Conservation (phyloP, 2,113 vertebrate genomes). For the Mormyrus iriodes region DNA sequence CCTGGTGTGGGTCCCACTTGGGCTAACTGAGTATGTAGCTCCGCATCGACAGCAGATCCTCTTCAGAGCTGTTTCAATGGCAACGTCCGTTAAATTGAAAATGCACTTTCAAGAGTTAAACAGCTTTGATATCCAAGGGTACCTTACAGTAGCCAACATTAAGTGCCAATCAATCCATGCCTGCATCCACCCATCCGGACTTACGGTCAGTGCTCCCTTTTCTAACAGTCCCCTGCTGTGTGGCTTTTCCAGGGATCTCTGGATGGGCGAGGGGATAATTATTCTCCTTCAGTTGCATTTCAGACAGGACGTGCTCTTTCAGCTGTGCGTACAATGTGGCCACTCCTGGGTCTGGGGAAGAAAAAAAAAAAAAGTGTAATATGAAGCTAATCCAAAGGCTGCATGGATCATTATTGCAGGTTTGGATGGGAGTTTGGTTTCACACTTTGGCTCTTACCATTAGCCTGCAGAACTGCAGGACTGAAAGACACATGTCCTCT, state of each 20-base stretch:
- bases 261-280: conserved; percentile 62
- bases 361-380: neutral
- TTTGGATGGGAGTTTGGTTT: neutral
- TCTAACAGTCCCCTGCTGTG: conserved; percentile 52
- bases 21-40: conserved; percentile 55
- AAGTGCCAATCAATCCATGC: neutral
- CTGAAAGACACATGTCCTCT: conserved; percentile 57
- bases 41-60: conserved; percentile 71
- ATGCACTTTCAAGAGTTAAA: neutral
- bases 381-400: neutral
- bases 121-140: neutral
- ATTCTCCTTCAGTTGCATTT: conserved; percentile 59
- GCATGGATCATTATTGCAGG: neutral
- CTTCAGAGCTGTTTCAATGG: conserved; percentile 52
- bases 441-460: conserved; percentile 40
- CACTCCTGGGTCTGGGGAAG: conserved; percentile 43
- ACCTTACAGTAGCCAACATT: neutral
- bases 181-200: neutral
- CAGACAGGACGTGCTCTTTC: conserved; percentile 63
- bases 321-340: conserved; percentile 56
- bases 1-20: conserved; percentile 55
- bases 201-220: conserved; percentile 40
- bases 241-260: conserved; percentile 53
- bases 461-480: conserved; percentile 35
- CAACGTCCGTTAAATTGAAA: neutral